phyloP scores from a whole-genome alignment of 1,140 invertebrate genomes.

The Pseudoatta argentina region DNA sequence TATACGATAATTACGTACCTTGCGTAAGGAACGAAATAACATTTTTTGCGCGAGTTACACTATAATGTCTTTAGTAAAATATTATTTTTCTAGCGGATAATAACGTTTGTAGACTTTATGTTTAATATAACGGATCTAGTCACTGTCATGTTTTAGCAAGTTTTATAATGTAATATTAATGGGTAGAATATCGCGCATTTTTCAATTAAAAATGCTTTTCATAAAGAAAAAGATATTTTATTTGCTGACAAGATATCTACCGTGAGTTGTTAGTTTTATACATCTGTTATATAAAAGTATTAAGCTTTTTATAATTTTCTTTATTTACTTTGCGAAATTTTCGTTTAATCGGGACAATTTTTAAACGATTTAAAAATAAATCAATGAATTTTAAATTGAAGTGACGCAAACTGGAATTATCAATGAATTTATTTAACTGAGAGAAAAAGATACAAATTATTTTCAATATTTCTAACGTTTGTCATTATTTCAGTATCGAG shows the following conservation, averaged over 20 bases:
- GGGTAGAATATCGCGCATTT: neutral
- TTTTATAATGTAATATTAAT: conserved; percentile 24
- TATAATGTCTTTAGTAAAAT: conserved; percentile 41
- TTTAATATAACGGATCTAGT: conserved; percentile 35
- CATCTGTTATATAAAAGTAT: neutral
- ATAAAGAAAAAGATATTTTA: conserved; percentile 20
- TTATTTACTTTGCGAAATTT: neutral
- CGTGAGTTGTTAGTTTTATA: conserved; percentile 17
- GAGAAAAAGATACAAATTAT: conserved; percentile 19
- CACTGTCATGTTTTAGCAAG: conserved; percentile 37
- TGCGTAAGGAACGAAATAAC: conserved; percentile 5
- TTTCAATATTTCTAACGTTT: conserved; percentile 55
- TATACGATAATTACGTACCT: conserved; percentile 35
- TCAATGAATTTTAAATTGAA: neutral
- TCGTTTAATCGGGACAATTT: neutral
- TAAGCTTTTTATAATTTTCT: neutral
- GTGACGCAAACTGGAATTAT: neutral
- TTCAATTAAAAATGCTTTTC: conserved; percentile 42
- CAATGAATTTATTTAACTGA: neutral
- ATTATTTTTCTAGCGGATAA: conserved; percentile 23
- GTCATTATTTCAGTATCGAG: conserved; percentile 27
- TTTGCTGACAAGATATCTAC: neutral
- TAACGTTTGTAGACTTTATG: neutral
- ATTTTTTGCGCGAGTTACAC: conserved; percentile 9
- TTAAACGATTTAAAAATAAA: neutral